Evolutionary conservation across 2,888 invertebrate genomes (phyloP).

Genomic region (Spisula solida): DNA sequence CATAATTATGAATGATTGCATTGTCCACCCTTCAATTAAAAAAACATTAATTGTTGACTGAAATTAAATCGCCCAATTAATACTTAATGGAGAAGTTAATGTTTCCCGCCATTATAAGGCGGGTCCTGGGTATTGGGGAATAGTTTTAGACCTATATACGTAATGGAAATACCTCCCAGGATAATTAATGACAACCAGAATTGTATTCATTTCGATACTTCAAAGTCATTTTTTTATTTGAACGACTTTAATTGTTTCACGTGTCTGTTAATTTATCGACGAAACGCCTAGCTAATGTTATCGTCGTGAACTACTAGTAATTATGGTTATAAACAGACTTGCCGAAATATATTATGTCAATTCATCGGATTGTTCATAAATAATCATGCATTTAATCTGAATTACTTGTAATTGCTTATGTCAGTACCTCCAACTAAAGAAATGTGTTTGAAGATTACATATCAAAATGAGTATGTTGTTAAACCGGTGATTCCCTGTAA

Average conservation of each 20-base stretch:
- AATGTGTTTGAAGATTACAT: no score
- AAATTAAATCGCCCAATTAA: not conserved
- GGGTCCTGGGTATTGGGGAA: not conserved
- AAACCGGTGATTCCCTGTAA: no score
- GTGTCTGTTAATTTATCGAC: not conserved
- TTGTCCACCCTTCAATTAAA: slow-evolving; percentile 1
- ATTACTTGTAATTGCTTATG: no score
- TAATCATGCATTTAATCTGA: no score
- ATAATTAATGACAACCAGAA: not conserved
- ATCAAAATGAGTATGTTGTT: no score
- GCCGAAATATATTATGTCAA: not conserved
- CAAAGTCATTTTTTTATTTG: not conserved
- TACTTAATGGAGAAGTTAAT: not conserved
- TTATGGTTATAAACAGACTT: not conserved
- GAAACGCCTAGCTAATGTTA: not conserved
- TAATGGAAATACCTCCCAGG: not conserved
- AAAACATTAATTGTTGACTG: not conserved
- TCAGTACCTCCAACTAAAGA: no score
- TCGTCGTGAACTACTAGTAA: not conserved
- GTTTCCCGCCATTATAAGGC: slow-evolving; percentile 1
- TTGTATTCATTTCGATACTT: not conserved
- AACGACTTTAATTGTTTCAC: not conserved
- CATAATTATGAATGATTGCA: not conserved
- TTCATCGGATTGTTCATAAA: not conserved
- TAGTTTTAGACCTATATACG: not conserved